Evolutionary conservation across 2,113 vertebrate species (phyloP).

Genomic region (Lepidothrix coronata): DNA sequence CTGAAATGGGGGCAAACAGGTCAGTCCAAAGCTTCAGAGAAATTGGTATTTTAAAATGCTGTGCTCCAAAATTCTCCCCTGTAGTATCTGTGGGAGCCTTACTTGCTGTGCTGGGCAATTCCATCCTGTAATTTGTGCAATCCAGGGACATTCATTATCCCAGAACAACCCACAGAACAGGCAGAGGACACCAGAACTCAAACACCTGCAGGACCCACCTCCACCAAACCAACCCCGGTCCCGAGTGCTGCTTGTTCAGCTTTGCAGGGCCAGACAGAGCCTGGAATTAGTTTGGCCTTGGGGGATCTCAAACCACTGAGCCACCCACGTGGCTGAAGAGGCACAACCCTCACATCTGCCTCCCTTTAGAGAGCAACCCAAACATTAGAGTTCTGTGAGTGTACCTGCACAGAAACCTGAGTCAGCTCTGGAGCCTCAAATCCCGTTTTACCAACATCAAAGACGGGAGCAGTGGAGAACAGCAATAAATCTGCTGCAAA

Average conservation of each 20-base stretch:
- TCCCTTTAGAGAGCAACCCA: slow-evolving; percentile 15
- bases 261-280: neutral
- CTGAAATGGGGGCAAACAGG: neutral
- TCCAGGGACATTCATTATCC: neutral
- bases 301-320: slow-evolving; percentile 40
- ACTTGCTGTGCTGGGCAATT: neutral
- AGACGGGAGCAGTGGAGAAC: neutral
- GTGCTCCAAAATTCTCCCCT: neutral
- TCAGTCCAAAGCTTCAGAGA: neutral
- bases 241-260: neutral
- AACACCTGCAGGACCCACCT: neutral
- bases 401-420: slow-evolving; percentile 37
- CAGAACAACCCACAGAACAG: neutral
- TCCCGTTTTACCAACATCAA: neutral
- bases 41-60: neutral
- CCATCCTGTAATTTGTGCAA: slow-evolving; percentile 30
- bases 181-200: neutral
- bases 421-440: slow-evolving; percentile 48
- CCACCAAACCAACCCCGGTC: neutral
- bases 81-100: neutral
- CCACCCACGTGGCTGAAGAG: slow-evolving; percentile 43
- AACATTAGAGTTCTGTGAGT: slow-evolving; percentile 19
- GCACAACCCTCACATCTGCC: slow-evolving; percentile 38
- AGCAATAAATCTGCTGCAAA: neutral
- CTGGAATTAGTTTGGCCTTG: slow-evolving; percentile 13